Evolutionary conservation across 2,888 invertebrate genomes (phyloP).

Genomic region (Cybosia mesomella): DNA sequence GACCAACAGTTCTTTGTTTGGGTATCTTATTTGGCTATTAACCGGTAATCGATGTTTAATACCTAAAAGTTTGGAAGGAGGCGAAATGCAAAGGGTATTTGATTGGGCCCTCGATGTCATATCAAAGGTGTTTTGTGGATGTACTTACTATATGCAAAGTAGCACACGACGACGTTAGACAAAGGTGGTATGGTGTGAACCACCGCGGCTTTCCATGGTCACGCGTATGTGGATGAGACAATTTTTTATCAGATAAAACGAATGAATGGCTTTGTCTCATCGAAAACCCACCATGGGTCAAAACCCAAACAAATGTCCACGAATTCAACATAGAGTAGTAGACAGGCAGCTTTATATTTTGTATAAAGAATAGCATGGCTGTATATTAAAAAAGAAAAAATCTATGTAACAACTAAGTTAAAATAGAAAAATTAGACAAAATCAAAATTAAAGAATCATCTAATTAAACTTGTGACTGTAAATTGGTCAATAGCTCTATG

Average conservation of each 20-base stretch:
- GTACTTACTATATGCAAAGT: neutral
- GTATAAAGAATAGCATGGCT: too few relatives aligned
- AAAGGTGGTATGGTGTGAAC: neutral
- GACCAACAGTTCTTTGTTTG: constrained; percentile 32
- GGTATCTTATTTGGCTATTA: constrained; percentile 33
- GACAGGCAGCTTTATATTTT: too few relatives aligned
- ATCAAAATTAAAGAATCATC: too few relatives aligned
- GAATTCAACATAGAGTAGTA: too few relatives aligned
- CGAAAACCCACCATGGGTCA: too few relatives aligned
- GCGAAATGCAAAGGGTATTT: constrained; percentile 25
- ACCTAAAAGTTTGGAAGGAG: constrained; percentile 18
- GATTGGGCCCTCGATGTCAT: constrained; percentile 5
- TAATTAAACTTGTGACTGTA: too few relatives aligned
- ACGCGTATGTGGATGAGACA: neutral
- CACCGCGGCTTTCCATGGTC: neutral
- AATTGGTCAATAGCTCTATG: too few relatives aligned
- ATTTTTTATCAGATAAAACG: neutral
- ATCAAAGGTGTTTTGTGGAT: neutral
- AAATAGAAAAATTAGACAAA: too few relatives aligned
- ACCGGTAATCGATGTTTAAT: constrained; percentile 26
- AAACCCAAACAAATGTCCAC: too few relatives aligned
- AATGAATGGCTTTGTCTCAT: too few relatives aligned
- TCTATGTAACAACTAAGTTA: too few relatives aligned
- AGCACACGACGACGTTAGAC: neutral
- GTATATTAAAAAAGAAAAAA: too few relatives aligned